These are phyloP conservation scores for Podarcis raffonei DNA, from an alignment of 2,113 vertebrate genomes.

Conservation along the genomic window DNA sequence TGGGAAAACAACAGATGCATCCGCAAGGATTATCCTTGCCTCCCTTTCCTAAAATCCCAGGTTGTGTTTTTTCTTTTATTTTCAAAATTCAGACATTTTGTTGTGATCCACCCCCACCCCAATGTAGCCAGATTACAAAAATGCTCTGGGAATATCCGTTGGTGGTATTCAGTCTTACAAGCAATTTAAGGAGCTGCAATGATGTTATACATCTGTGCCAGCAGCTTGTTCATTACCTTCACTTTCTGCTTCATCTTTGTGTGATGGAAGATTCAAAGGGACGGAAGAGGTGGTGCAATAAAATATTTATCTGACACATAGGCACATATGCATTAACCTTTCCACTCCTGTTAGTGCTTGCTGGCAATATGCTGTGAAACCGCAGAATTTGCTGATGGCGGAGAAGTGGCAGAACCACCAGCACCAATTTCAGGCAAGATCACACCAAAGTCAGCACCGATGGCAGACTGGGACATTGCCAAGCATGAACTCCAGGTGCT, in stretches of 20 bases:
- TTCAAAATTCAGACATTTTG: constrained; percentile 24
- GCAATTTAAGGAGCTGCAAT: not conserved
- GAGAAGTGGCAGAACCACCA: too few relatives aligned
- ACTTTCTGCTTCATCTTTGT: not conserved
- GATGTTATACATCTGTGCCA: not conserved
- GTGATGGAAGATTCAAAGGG: not conserved
- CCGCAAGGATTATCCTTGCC: not conserved
- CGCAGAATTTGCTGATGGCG: too few relatives aligned
- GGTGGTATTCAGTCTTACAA: not conserved
- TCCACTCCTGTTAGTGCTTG: not conserved
- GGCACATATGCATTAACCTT: not conserved
- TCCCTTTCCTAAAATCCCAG: not conserved
- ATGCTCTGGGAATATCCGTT: too few relatives aligned
- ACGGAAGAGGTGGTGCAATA: not conserved
- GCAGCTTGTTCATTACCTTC: not conserved
- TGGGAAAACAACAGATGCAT: not conserved
- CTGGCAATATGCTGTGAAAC: too few relatives aligned
- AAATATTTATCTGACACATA: not conserved
- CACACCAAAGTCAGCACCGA: too few relatives aligned
- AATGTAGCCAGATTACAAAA: too few relatives aligned
- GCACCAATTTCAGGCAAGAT: too few relatives aligned
- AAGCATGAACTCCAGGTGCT: too few relatives aligned
- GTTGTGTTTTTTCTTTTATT: constrained; percentile 28
- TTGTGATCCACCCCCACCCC: not conserved
- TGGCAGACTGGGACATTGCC: too few relatives aligned